A percentile compares a stretch with the other conserved stretches of the same genome.
phyloP scores from a whole-genome alignment of 2,888 invertebrate genomes.

The Imbricaverruca yamaguchii region DNA sequence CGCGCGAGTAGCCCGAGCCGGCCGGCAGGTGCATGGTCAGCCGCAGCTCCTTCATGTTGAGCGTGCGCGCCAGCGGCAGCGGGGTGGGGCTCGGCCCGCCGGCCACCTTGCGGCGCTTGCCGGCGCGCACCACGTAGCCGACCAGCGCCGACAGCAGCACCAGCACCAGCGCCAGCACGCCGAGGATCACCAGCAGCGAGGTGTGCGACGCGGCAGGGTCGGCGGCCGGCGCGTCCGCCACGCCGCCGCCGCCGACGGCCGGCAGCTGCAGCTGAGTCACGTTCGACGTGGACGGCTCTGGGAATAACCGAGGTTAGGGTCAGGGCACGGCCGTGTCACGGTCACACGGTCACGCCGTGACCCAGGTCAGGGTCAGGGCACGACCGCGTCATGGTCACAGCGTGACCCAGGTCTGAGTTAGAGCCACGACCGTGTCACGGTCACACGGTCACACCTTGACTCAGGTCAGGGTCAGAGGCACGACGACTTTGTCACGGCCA shows the following conservation, averaged over 20 bases:
- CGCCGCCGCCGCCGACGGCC: neutral
- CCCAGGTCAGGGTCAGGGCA: no score
- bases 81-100: neutral
- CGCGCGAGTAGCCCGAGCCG: neutral
- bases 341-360: no score
- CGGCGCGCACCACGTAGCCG: constrained; percentile 15
- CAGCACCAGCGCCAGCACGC: constrained; percentile 15
- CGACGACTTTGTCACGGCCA: no score
- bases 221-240: neutral
- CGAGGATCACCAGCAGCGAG: neutral
- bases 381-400: neutral
- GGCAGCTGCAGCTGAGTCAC: neutral
- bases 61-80: constrained; percentile 16
- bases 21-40: constrained; percentile 1
- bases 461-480: no score
- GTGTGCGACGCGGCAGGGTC: neutral
- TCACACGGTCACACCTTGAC: no score
- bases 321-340: neutral
- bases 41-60: constrained; percentile 19
- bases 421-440: neutral
- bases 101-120: neutral
- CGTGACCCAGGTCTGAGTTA: no score
- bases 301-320: neutral
- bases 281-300: neutral
- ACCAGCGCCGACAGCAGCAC: constrained; percentile 5